Percentiles rank a stretch among this genome's conserved stretches.
Evolutionary conservation across 2,797 vertebrate genomes (phyloP).

Genomic region (Dendrocincla fuliginosa): DNA sequence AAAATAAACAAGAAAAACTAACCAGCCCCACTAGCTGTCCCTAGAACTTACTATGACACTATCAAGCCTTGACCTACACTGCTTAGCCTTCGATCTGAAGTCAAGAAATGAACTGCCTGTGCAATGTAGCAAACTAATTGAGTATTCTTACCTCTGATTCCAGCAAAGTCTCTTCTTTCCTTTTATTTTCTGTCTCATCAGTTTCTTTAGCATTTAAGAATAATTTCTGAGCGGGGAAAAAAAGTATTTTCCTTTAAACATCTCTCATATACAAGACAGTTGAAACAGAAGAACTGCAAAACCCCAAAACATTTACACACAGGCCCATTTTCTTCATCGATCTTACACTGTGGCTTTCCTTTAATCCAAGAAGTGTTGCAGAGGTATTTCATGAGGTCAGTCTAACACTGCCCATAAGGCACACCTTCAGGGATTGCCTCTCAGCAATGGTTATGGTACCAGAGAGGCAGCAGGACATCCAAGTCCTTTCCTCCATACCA

Average conservation of each 20-base stretch:
- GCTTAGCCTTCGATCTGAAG: neutral
- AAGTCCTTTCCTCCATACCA: neutral
- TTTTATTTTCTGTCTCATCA: constrained; percentile 40
- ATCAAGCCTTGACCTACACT: neutral
- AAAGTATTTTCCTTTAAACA: rapidly evolving
- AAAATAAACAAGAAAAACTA: neutral
- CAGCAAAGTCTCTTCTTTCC: constrained; percentile 76
- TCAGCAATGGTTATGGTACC: neutral
- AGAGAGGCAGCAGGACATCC: neutral
- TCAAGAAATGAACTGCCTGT: neutral
- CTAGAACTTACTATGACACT: neutral
- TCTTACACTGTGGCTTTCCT: neutral
- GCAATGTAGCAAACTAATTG: rapidly evolving
- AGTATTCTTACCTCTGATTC: constrained; percentile 79
- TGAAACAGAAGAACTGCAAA: neutral
- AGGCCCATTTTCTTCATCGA: rapidly evolving
- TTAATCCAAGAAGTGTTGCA: neutral
- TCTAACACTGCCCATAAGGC: neutral
- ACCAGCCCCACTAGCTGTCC: neutral
- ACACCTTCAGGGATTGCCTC: neutral
- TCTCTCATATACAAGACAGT: neutral
- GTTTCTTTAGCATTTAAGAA: constrained; percentile 40
- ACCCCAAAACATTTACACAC: neutral
- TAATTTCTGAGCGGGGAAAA: constrained; percentile 58
- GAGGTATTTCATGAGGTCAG: neutral